Evolutionary conservation across 2,888 invertebrate genomes (phyloP).

Genomic region (Leptura quadrifasciata): DNA sequence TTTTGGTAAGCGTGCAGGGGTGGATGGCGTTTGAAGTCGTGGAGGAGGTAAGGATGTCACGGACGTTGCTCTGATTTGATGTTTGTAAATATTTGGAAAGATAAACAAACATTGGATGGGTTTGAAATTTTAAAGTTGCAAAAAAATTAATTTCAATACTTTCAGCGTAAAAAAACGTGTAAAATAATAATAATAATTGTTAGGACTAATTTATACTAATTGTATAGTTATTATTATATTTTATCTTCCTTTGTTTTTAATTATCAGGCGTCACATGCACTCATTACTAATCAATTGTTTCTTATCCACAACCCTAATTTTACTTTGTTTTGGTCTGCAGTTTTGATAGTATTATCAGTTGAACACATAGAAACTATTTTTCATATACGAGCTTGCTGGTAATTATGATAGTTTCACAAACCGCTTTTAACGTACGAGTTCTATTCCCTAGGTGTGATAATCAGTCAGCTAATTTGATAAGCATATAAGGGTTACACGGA

Average conservation of each 20-base stretch:
- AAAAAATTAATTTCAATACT: too few relatives aligned
- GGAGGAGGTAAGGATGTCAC: neutral
- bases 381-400: neutral
- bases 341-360: neutral
- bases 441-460: neutral
- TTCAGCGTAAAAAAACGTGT: too few relatives aligned
- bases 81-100: neutral
- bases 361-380: neutral
- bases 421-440: neutral
- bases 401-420: neutral
- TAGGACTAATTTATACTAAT: too few relatives aligned
- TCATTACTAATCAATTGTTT: neutral
- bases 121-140: too few relatives aligned
- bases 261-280: constrained; percentile 13
- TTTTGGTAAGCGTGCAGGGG: constrained; percentile 46
- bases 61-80: neutral
- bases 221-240: too few relatives aligned
- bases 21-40: neutral
- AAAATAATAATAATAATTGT: too few relatives aligned
- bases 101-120: too few relatives aligned
- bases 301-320: neutral
- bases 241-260: neutral
- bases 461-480: neutral
- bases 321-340: neutral
- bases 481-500: neutral